Evolutionary conservation across 2,797 vertebrate genomes (phyloP).

Genomic region (Cyprinodon diabolis): DNA sequence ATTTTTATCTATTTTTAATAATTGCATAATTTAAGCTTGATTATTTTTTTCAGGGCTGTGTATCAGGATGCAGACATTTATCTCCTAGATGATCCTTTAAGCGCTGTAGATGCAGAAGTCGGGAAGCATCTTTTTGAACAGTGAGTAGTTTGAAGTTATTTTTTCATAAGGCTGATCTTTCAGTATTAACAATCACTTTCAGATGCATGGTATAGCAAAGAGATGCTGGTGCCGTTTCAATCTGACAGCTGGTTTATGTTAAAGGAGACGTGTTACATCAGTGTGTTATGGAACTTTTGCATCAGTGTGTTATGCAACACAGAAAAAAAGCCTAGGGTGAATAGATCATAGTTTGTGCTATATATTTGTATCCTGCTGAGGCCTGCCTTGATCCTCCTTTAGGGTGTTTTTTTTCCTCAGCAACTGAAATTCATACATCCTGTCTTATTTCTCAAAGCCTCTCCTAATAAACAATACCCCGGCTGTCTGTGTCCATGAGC

Average conservation of each 20-base stretch:
- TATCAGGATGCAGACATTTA: conserved; percentile 93
- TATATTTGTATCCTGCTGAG: not conserved
- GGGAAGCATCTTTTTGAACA: conserved; percentile 90
- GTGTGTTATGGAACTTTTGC: not conserved
- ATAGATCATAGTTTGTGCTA: not conserved
- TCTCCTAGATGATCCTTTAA: conserved; percentile 91
- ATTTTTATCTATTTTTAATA: not conserved
- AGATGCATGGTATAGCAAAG: no score
- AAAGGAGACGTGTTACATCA: not conserved
- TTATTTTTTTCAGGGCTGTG: conserved; percentile 79
- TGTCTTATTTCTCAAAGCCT: not conserved
- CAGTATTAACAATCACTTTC: no score
- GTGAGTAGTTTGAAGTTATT: conserved; percentile 73
- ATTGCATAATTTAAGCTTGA: not conserved
- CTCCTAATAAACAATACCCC: not conserved
- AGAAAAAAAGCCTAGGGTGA: not conserved
- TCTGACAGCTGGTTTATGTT: not conserved
- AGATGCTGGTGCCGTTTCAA: no score
- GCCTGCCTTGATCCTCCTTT: not conserved
- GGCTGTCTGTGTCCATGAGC: not conserved
- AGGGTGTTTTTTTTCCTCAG: not conserved
- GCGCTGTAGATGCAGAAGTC: conserved; percentile 91
- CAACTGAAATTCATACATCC: not conserved
- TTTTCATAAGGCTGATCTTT: not conserved
- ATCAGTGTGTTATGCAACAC: not conserved